These are phyloP conservation scores for Cerceris rybyensis DNA, from an alignment of 2,888 invertebrate genomes.

Conservation along the genomic window DNA sequence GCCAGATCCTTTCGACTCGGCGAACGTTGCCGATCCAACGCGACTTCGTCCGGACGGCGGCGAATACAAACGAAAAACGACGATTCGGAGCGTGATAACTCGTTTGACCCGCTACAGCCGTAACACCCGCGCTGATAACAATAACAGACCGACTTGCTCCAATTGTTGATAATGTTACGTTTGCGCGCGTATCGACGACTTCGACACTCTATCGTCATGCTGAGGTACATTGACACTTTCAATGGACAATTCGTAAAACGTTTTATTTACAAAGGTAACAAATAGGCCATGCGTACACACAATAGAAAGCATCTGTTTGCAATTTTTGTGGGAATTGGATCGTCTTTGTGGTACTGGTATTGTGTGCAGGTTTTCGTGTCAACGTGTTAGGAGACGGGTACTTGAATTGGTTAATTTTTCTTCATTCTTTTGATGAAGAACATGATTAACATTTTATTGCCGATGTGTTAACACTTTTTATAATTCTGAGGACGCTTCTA, in stretches of 20 bases:
- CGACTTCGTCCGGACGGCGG: constrained; percentile 26
- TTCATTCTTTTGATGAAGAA: no score
- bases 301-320: neutral
- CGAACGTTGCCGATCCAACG: constrained; percentile 44
- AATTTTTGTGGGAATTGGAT: neutral
- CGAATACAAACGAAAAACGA: neutral
- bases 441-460: no score
- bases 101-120: constrained; percentile 33
- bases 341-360: neutral
- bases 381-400: neutral
- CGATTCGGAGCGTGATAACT: neutral
- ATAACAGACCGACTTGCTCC: neutral
- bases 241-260: neutral
- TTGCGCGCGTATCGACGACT: neutral
- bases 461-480: no score
- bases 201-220: no score
- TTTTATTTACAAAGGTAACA: constrained; percentile 54
- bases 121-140: neutral
- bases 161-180: neutral
- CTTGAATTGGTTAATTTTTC: neutral
- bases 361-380: neutral
- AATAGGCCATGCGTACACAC: constrained; percentile 42
- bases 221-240: neutral
- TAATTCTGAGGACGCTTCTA: no score
- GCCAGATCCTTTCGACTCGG: constrained; percentile 33